Evolutionary conservation across 2,797 vertebrate species (phyloP).

Genomic region (Hypotaenidia philippensis): DNA sequence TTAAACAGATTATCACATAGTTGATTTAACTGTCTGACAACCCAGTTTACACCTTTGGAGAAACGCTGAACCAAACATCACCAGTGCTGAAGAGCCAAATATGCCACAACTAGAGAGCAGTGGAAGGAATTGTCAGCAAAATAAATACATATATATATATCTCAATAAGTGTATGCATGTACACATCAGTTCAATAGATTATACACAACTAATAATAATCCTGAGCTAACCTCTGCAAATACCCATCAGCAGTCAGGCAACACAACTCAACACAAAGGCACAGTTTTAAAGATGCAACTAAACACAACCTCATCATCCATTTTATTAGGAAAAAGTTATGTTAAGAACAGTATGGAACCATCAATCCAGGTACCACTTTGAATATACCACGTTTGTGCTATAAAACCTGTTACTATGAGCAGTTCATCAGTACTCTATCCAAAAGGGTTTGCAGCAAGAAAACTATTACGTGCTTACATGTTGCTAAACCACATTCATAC

Average conservation of each 20-base stretch:
- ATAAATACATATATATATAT: background rate
- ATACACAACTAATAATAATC: background rate
- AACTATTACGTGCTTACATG: accelerated
- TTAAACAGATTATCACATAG: background rate
- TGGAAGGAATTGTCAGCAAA: background rate
- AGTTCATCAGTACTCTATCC: background rate
- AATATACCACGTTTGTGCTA: background rate
- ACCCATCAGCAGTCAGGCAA: background rate
- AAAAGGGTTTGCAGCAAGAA: background rate
- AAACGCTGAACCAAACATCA: background rate
- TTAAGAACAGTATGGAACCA: background rate
- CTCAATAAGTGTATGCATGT: background rate
- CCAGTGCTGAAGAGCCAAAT: background rate
- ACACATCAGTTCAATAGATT: background rate
- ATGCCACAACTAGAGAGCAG: background rate
- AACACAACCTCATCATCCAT: background rate
- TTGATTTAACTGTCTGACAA: background rate
- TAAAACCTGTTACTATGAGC: accelerated
- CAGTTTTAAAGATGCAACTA: background rate
- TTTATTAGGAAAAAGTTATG: background rate
- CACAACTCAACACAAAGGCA: background rate
- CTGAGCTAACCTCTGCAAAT: background rate
- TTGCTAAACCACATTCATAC: background rate
- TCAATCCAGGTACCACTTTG: background rate
- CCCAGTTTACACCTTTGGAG: background rate